Evolutionary conservation across 2,888 invertebrate species (phyloP).

Genomic region (Drosophila emarginata): DNA sequence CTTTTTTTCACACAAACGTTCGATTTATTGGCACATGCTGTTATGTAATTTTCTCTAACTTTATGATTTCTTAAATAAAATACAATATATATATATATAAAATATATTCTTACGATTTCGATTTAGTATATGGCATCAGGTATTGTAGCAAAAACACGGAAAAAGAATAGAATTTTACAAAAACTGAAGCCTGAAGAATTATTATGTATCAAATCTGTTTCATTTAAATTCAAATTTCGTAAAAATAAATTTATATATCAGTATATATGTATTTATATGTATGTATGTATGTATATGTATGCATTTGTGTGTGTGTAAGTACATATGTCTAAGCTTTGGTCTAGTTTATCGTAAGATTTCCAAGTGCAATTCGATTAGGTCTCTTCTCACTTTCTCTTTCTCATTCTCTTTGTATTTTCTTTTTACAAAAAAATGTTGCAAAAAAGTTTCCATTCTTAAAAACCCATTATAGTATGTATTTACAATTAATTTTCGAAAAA

Average conservation of each 20-base stretch:
- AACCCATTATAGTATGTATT: constrained; percentile 18
- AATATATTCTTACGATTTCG: constrained; percentile 45
- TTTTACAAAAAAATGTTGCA: constrained; percentile 24
- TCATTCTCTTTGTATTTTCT: constrained; percentile 4
- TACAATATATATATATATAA: constrained; percentile 41
- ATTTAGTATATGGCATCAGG: constrained; percentile 60
- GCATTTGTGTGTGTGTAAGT: constrained; percentile 19
- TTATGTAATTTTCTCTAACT: constrained; percentile 44
- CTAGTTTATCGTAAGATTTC: constrained; percentile 60
- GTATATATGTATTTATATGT: constrained; percentile 20
- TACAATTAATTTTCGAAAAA: constrained; percentile 10
- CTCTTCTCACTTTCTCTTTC: background rate
- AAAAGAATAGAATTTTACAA: constrained; percentile 14
- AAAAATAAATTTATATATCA: constrained; percentile 42
- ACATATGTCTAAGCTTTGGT: constrained; percentile 74
- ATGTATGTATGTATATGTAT: constrained; percentile 38
- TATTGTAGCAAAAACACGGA: constrained; percentile 60
- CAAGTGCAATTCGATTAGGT: constrained; percentile 45
- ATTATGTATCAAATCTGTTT: constrained; percentile 11
- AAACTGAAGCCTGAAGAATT: constrained; percentile 14
- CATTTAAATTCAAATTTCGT: constrained; percentile 15
- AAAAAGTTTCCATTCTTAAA: constrained; percentile 1
- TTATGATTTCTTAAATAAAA: constrained; percentile 74
- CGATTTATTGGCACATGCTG: constrained; percentile 63
- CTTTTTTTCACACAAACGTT: constrained; percentile 42